Percentiles rank a stretch among this genome's conserved stretches.
These are phyloP conservation scores for Drosophila persimilis DNA, from an alignment of 1,140 invertebrate genomes.

Conservation along the genomic window DNA sequence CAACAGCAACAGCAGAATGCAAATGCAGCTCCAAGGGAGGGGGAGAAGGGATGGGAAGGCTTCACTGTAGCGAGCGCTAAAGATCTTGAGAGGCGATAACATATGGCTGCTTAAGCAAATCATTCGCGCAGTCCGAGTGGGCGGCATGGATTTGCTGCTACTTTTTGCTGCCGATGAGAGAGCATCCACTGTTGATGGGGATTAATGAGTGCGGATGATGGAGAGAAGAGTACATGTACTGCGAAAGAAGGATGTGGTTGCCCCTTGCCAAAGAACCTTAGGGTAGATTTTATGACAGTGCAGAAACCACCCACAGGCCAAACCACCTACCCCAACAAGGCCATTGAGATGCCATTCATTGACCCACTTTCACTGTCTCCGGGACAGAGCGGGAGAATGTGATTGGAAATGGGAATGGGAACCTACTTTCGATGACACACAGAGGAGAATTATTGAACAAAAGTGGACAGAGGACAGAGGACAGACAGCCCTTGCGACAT, in stretches of 20 bases:
- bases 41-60: too few species aligned
- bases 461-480: conserved; percentile 21
- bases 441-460: conserved; percentile 47
- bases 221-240: background rate
- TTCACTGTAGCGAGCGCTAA: background rate
- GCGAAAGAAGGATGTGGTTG: background rate
- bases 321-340: conserved; percentile 53
- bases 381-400: conserved; percentile 1
- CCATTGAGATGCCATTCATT: conserved; percentile 12
- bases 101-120: conserved; percentile 52
- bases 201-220: too few species aligned
- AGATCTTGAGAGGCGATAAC: conserved; percentile 60
- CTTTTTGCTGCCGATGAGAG: too few species aligned
- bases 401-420: conserved; percentile 17
- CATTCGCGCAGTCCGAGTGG: conserved; percentile 39
- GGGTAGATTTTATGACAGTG: background rate
- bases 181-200: too few species aligned
- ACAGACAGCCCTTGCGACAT: conserved; percentile 36
- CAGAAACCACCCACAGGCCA: background rate
- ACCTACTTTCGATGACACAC: conserved; percentile 52
- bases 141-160: background rate
- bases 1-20: conserved; percentile 11
- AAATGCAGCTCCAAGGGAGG: conserved; percentile 22
- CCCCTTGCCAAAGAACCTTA: too few species aligned
- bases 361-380: conserved; percentile 54